These are phyloP conservation scores for Drosophila incognita DNA, from an alignment of 2,888 invertebrate genomes.

Conservation along the genomic window DNA sequence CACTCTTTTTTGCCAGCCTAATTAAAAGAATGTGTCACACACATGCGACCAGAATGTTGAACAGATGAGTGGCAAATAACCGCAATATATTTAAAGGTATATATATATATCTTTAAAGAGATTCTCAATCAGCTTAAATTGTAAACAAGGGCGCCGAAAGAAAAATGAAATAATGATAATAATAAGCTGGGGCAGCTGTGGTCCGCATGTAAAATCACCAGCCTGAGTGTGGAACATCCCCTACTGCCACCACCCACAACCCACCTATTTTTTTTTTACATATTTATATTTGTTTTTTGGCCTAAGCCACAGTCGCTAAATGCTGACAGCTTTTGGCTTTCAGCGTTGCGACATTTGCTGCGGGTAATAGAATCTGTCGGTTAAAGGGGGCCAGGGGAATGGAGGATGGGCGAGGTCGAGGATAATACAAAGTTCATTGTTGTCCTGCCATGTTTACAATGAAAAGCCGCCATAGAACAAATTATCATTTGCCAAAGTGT, in stretches of 20 bases:
- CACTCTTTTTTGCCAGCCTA: slow-evolving; percentile 32
- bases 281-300: slow-evolving; percentile 13
- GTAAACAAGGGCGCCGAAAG: slow-evolving; percentile 32
- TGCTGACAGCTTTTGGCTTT: slow-evolving; percentile 69
- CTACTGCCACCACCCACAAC: neutral
- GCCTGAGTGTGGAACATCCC: slow-evolving; percentile 31
- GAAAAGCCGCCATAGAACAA: slow-evolving; percentile 27
- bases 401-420: neutral
- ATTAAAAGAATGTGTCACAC: slow-evolving; percentile 53
- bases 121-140: slow-evolving; percentile 36
- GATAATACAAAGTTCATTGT: slow-evolving; percentile 26
- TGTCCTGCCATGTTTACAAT: slow-evolving; percentile 45
- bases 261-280: neutral
- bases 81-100: neutral
- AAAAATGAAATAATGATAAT: slow-evolving; percentile 35
- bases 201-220: slow-evolving; percentile 31
- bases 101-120: slow-evolving; percentile 24
- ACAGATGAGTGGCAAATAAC: slow-evolving; percentile 9
- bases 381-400: neutral
- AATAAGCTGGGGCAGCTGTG: slow-evolving; percentile 44
- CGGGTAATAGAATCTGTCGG: slow-evolving; percentile 19
- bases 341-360: slow-evolving; percentile 37
- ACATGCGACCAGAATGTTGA: neutral
- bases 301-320: slow-evolving; percentile 50
- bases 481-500: slow-evolving; percentile 44